Conservation (phyloP, 2,888 invertebrate species). For the Trileptium ribeirensis region DNA sequence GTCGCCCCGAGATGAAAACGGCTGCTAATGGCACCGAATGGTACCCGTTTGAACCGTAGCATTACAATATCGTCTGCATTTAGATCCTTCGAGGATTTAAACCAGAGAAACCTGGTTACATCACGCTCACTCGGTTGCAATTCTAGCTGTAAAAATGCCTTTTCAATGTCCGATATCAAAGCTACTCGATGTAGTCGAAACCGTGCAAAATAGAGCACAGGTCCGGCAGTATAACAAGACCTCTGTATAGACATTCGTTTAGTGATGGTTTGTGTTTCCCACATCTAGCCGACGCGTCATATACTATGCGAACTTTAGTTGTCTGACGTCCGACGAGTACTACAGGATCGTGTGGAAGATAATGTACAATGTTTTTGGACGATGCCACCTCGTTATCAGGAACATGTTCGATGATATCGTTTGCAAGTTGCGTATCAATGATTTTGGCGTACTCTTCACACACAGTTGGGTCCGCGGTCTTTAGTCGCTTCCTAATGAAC, state of each 20-base stretch:
- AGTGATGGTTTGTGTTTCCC: constrained; percentile 22
- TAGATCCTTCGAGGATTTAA: not conserved
- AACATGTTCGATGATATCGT: constrained; percentile 24
- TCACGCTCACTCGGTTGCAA: constrained; percentile 30
- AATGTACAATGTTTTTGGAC: constrained; percentile 22
- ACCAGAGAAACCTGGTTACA: constrained; percentile 31
- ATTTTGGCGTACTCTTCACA: constrained; percentile 20
- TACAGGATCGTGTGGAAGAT: constrained; percentile 32
- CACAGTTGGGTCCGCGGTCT: not conserved
- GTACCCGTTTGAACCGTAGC: constrained; percentile 33
- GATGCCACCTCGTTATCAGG: not conserved
- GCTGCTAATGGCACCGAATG: constrained; percentile 32
- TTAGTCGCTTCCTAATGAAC: not conserved
- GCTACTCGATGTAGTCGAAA: constrained; percentile 29
- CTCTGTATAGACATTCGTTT: constrained; percentile 34
- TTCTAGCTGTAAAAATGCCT: constrained; percentile 14
- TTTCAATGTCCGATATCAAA: constrained; percentile 31
- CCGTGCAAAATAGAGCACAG: constrained; percentile 27
- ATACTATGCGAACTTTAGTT: constrained; percentile 39
- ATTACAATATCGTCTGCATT: constrained; percentile 14
- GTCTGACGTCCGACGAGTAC: constrained; percentile 19
- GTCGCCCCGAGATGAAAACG: constrained; percentile 29
- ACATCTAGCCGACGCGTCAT: constrained; percentile 33
- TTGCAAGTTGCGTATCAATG: constrained; percentile 17
- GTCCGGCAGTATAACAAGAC: constrained; percentile 27